Conservation (phyloP, 2,113 vertebrate genomes). For the Bettongia penicillata region DNA sequence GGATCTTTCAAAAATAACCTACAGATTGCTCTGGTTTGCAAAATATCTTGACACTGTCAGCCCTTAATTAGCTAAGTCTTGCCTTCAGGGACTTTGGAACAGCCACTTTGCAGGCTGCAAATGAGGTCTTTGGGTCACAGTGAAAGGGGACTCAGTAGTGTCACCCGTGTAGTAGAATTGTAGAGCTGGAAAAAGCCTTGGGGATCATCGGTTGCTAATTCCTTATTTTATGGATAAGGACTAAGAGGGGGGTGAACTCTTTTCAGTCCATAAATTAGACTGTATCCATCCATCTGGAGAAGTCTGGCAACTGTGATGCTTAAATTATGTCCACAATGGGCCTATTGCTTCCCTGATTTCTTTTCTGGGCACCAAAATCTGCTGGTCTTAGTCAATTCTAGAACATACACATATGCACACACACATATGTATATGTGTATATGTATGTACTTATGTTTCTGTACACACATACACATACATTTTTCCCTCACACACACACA, state of each 20-base stretch:
- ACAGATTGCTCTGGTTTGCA: accelerated
- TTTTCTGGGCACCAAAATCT: neutral
- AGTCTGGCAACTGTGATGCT: neutral
- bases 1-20: conserved; percentile 2
- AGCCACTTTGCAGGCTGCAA: neutral
- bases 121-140: neutral
- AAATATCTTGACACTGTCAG: neutral
- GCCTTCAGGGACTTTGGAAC: neutral
- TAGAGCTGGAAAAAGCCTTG: neutral
- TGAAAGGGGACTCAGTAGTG: neutral
- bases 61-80: conserved; percentile 38
- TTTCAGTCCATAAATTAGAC: accelerated
- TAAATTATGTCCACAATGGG: neutral
- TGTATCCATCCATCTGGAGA: neutral
- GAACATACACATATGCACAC: neutral
- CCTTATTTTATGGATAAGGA: neutral
- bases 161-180: accelerated
- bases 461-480: too few relatives aligned
- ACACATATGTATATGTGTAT: neutral
- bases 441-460: neutral
- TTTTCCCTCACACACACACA: too few relatives aligned
- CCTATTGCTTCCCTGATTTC: neutral
- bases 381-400: neutral
- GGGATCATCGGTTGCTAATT: neutral
- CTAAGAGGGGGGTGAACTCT: neutral